Evolutionary conservation across 2,888 invertebrate species (phyloP).

Genomic region (Drosophila infuscata): DNA sequence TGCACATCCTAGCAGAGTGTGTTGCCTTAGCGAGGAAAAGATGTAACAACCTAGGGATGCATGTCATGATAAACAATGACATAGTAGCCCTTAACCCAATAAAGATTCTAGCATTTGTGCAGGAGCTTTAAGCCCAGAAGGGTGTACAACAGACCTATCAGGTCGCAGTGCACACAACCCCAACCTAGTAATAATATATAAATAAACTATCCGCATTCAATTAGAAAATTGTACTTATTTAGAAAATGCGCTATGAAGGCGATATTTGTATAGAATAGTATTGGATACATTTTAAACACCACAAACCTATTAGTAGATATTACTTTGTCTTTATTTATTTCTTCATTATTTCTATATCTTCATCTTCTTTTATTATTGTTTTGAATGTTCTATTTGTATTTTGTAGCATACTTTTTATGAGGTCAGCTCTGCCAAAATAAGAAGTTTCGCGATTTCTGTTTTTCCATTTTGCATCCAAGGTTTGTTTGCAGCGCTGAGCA

Average conservation of each 20-base stretch:
- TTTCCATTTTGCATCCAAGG: slow-evolving; percentile 7
- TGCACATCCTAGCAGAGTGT: too few species aligned
- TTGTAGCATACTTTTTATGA: slow-evolving; percentile 12
- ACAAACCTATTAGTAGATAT: not conserved
- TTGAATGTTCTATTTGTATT: not conserved
- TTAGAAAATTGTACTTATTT: not conserved
- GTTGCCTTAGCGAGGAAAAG: too few species aligned
- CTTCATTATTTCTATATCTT: not conserved
- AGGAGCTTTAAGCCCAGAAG: too few species aligned
- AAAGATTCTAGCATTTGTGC: too few species aligned
- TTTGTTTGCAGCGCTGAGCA: slow-evolving; percentile 1
- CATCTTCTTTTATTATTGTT: not conserved
- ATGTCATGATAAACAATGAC: too few species aligned
- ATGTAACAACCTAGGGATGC: too few species aligned
- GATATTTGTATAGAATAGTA: not conserved
- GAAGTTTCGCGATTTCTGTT: not conserved
- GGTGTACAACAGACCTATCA: too few species aligned
- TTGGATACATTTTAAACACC: not conserved
- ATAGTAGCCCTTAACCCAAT: too few species aligned
- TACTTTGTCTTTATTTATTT: not conserved
- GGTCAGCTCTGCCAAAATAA: slow-evolving; percentile 19
- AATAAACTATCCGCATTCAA: not conserved
- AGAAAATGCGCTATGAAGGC: too few species aligned
- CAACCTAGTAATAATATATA: not conserved
- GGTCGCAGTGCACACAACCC: too few species aligned